Conservation (phyloP, 92 coral and sea anemone genomes). For the Hydrozoanthus gracilis region DNA sequence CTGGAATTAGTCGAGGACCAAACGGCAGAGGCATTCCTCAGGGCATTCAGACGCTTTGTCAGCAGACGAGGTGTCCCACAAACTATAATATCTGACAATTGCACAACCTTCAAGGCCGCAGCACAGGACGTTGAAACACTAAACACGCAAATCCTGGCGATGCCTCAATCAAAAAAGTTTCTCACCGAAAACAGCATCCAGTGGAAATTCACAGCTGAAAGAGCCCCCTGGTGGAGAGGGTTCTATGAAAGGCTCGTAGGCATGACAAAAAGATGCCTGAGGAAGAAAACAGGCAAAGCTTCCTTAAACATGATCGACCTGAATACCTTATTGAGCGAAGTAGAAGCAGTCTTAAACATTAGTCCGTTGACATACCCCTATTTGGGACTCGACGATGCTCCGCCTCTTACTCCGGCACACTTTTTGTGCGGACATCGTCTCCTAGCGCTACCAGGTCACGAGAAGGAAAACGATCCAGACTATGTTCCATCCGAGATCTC, state of each 20-base stretch:
- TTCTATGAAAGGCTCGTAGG: conserved; percentile 13
- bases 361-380: background rate
- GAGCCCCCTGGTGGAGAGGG: conserved; percentile 39
- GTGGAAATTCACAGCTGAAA: conserved; percentile 62
- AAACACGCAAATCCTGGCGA: conserved; percentile 35
- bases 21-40: conserved; percentile 49
- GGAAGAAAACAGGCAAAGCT: conserved; percentile 60
- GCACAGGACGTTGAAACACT: conserved; percentile 54
- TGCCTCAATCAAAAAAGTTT: conserved; percentile 43
- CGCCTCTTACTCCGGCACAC: background rate
- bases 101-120: conserved; percentile 63
- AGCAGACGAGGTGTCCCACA: conserved; percentile 59
- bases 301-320: conserved; percentile 50
- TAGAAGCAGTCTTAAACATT: background rate
- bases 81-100: conserved; percentile 54
- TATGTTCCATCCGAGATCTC: conserved; percentile 11
- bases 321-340: conserved; percentile 32
- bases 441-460: conserved; percentile 16
- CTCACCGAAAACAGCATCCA: conserved; percentile 48
- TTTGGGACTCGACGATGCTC: conserved; percentile 28
- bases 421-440: background rate
- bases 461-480: conserved; percentile 23
- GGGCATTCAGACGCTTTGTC: conserved; percentile 58
- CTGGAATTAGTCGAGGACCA: conserved; percentile 60
- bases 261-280: conserved; percentile 55